phyloP scores from a whole-genome alignment of 2,888 invertebrate genomes.

The Monochamus alternatus region DNA sequence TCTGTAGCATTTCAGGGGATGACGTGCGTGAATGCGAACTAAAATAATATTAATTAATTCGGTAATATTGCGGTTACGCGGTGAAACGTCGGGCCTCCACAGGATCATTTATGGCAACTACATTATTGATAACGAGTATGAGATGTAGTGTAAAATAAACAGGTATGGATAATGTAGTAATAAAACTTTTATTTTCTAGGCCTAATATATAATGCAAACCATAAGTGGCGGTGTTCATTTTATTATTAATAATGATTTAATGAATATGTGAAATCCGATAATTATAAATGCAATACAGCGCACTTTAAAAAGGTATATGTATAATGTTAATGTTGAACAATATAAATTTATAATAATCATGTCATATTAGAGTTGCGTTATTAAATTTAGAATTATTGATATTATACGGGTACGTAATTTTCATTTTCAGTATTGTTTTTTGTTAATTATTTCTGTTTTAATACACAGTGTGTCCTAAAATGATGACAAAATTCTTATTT shows the following conservation, averaged over 20 bases:
- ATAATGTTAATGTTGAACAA: neutral
- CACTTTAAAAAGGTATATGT: neutral
- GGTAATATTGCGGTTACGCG: no score
- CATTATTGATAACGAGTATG: neutral
- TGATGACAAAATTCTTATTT: no score
- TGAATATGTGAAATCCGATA: neutral
- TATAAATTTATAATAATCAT: neutral
- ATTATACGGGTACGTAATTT: no score
- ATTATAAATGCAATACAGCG: neutral
- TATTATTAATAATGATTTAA: conserved; percentile 9
- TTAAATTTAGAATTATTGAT: no score
- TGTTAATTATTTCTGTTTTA: no score
- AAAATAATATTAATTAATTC: no score
- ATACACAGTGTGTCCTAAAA: no score
- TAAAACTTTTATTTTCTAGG: neutral
- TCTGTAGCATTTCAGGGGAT: no score
- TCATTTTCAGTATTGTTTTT: no score
- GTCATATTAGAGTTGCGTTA: neutral
- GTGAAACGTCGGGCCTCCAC: no score
- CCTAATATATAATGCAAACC: neutral
- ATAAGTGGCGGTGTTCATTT: neutral
- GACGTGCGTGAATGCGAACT: no score
- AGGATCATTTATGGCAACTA: neutral
- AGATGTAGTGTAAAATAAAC: neutral
- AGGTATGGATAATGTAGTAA: neutral